phyloP scores from a whole-genome alignment of 2,797 vertebrate genomes.

The Garrulus glandarius region DNA sequence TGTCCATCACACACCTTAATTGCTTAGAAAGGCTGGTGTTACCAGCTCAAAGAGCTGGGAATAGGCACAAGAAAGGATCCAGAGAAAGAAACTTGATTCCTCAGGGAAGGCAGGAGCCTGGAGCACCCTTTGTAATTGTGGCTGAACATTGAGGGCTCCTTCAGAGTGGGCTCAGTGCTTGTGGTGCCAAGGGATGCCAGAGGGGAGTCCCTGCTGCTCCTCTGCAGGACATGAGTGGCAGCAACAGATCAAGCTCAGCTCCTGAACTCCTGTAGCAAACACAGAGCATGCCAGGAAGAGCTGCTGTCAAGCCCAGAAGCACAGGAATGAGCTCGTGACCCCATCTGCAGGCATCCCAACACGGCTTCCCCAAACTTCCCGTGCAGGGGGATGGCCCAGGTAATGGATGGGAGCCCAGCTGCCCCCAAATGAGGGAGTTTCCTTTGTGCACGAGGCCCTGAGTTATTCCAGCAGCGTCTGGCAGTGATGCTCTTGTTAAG shows the following conservation, averaged over 20 bases:
- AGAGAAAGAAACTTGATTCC: not conserved
- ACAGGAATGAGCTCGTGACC: not conserved
- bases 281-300: slow-evolving; percentile 48
- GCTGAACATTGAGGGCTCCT: not conserved
- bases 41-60: not conserved
- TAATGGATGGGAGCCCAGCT: slow-evolving; percentile 23
- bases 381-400: slow-evolving; percentile 36
- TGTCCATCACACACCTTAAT: not conserved
- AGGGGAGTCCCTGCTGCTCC: slow-evolving; percentile 49
- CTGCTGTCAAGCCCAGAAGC: slow-evolving; percentile 25
- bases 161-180: not conserved
- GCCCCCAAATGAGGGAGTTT: slow-evolving; percentile 53
- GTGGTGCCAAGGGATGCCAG: not conserved
- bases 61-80: not conserved
- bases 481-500: slow-evolving; percentile 5
- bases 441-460: not conserved
- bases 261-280: slow-evolving; percentile 46
- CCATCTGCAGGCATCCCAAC: slow-evolving; percentile 16
- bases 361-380: slow-evolving; percentile 19
- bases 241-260: slow-evolving; percentile 29
- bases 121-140: not conserved
- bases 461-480: slow-evolving; percentile 35
- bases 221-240: not conserved
- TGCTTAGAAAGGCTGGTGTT: not conserved
- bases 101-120: not conserved